These are phyloP conservation scores for Luperina nickerlii DNA, from an alignment of 2,888 invertebrate species.

Conservation along the genomic window DNA sequence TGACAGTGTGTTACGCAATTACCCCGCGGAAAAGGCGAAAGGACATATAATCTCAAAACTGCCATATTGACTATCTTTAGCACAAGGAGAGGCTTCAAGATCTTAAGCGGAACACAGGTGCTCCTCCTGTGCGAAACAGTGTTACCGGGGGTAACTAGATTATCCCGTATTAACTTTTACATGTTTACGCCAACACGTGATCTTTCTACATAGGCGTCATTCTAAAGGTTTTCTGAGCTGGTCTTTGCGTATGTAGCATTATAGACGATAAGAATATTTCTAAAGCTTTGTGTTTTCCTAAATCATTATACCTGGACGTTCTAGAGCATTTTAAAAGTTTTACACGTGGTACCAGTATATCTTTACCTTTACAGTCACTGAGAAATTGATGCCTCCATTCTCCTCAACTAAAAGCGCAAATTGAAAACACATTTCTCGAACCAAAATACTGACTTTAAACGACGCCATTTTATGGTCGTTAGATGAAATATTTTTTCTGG, in stretches of 20 bases:
- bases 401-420: slow-evolving; percentile 19
- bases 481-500: slow-evolving; percentile 62
- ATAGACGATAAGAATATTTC: neutral
- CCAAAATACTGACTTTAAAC: slow-evolving; percentile 62
- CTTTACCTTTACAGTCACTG: neutral
- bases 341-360: neutral
- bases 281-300: neutral
- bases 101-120: neutral
- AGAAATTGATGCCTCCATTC: neutral
- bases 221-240: neutral
- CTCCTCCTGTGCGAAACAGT: neutral
- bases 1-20: too few species aligned
- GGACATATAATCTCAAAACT: neutral
- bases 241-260: neutral
- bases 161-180: neutral
- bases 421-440: slow-evolving; percentile 54
- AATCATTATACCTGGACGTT: neutral
- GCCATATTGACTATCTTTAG: too few species aligned
- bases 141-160: too few species aligned
- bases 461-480: slow-evolving; percentile 66
- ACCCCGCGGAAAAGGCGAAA: too few species aligned
- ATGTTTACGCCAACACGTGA: neutral
- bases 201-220: neutral
- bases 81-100: neutral
- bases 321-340: neutral